phyloP scores from a whole-genome alignment of 2,113 vertebrate genomes.

The western clawed frog (Xenopus tropicalis) region DNA sequence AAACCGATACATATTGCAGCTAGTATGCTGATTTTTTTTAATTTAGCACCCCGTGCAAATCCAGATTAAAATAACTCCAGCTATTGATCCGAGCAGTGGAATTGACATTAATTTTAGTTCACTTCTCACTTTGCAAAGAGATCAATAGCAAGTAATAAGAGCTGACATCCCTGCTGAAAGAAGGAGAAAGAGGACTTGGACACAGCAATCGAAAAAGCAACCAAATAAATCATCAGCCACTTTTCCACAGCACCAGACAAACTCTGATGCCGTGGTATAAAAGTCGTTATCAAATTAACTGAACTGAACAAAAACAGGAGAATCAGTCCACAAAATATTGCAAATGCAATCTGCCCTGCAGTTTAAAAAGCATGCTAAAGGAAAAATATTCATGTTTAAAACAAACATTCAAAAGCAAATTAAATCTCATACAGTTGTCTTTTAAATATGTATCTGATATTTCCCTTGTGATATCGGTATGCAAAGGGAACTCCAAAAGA shows the following conservation, averaged over 20 bases:
- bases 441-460: too few species aligned
- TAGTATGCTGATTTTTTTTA: constrained; percentile 84
- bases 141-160: constrained; percentile 98
- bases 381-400: too few species aligned
- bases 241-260: constrained; percentile 80
- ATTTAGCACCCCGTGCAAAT: constrained; percentile 80
- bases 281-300: constrained; percentile 77
- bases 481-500: too few species aligned
- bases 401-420: too few species aligned
- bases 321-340: constrained; percentile 64
- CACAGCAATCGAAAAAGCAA: constrained; percentile 88
- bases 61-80: constrained; percentile 91
- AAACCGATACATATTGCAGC: constrained; percentile 71
- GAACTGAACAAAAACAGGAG: constrained; percentile 70
- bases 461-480: too few species aligned
- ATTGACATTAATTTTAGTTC: constrained; percentile 99
- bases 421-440: too few species aligned
- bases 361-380: too few species aligned
- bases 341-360: neutral
- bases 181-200: constrained; percentile 78
- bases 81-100: constrained; percentile 91
- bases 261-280: constrained; percentile 76
- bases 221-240: constrained; percentile 89
- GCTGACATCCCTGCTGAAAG: constrained; percentile 88
- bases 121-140: constrained; percentile 92